Conservation (phyloP, 2,888 invertebrate species). For the Lasioglossum lativentre region DNA sequence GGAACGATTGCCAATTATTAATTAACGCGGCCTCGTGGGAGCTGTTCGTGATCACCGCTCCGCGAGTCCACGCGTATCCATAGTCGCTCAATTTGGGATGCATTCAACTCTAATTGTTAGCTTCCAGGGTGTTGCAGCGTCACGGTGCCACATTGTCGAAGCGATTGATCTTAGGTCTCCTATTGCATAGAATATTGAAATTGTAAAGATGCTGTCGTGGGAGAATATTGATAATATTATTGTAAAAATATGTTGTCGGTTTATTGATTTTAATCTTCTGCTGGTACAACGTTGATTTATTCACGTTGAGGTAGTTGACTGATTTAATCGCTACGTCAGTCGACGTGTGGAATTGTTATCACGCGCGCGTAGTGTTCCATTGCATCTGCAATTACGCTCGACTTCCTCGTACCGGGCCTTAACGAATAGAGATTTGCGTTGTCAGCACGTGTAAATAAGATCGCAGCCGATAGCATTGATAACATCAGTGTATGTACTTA, state of each 20-base stretch:
- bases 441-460: conserved; percentile 60
- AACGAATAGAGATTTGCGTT: conserved; percentile 52
- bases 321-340: neutral
- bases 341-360: neutral
- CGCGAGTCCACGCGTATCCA: conserved; percentile 32
- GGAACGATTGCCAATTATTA: conserved; percentile 51
- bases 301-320: neutral
- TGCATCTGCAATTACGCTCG: conserved; percentile 20
- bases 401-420: conserved; percentile 36
- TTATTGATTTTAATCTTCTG: too few species aligned
- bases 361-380: conserved; percentile 10
- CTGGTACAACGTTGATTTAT: neutral
- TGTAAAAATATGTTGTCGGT: neutral
- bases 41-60: neutral
- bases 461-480: conserved; percentile 48
- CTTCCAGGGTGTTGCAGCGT: neutral
- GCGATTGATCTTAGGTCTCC: neutral
- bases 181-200: neutral
- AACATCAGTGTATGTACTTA: conserved; percentile 29
- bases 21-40: conserved; percentile 44
- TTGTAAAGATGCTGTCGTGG: neutral
- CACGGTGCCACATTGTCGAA: neutral
- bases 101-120: neutral
- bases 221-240: neutral
- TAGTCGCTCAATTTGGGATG: conserved; percentile 17